phyloP scores from a whole-genome alignment of 2,797 vertebrate species.

The Ctenosaura bakeri region DNA sequence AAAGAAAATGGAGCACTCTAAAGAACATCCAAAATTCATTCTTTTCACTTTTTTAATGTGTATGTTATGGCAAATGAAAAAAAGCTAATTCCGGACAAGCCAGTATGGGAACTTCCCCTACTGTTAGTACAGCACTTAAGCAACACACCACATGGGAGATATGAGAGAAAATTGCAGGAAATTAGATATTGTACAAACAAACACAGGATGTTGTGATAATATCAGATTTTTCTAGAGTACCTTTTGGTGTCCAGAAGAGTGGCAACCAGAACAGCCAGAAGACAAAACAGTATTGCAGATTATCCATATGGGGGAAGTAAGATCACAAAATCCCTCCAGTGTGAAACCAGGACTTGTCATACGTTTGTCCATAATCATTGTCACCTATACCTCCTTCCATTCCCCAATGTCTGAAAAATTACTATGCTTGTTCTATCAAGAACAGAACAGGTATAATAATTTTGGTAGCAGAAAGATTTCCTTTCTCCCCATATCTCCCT shows the following conservation, averaged over 20 bases:
- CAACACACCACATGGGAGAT: background rate
- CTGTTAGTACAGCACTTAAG: background rate
- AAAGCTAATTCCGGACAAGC: background rate
- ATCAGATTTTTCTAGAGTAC: background rate
- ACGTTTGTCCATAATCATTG: background rate
- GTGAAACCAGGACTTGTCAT: background rate
- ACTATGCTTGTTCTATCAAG: background rate
- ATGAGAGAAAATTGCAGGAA: background rate
- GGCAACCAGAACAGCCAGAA: background rate
- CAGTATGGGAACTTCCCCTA: background rate
- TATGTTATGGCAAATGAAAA: constrained; percentile 13
- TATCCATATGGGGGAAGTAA: background rate
- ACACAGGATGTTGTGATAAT: background rate
- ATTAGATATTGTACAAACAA: background rate
- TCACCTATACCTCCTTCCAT: background rate
- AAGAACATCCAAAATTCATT: background rate
- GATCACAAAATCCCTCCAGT: background rate
- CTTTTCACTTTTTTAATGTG: background rate
- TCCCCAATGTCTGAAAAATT: background rate
- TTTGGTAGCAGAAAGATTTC: background rate
- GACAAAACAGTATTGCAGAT: background rate
- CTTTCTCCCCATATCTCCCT: background rate
- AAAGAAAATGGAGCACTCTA: constrained; percentile 3
- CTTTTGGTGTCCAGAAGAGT: background rate
- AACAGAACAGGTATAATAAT: no score